These are phyloP conservation scores for Dipus sagitta DNA, from an alignment of 2,797 vertebrate genomes.

Conservation along the genomic window DNA sequence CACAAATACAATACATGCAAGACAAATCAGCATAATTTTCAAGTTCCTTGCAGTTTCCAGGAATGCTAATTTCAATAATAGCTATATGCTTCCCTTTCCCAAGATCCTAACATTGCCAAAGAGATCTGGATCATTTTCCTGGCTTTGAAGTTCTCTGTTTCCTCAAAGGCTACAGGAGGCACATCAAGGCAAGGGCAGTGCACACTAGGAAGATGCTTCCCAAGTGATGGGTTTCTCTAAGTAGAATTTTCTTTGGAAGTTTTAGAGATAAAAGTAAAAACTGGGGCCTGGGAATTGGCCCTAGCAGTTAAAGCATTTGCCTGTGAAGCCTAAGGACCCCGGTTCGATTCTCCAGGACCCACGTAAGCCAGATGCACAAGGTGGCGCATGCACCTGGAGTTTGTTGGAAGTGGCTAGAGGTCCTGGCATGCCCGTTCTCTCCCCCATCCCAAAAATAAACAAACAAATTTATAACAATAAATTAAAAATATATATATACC, in stretches of 20 bases:
- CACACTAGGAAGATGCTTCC: background rate
- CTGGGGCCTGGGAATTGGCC: no score
- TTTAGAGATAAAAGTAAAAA: background rate
- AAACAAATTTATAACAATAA: no score
- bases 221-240: slow-evolving; percentile 37
- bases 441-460: no score
- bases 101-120: slow-evolving; percentile 27
- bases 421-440: no score
- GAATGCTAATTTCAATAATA: slow-evolving; percentile 53
- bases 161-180: slow-evolving; percentile 8
- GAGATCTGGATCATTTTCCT: slow-evolving; percentile 22
- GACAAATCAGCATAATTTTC: slow-evolving; percentile 26
- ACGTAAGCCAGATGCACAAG: no score
- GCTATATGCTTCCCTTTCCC: slow-evolving; percentile 23
- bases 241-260: slow-evolving; percentile 12
- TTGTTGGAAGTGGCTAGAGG: no score
- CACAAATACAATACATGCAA: slow-evolving; percentile 28
- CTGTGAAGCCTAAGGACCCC: no score
- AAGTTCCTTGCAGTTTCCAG: slow-evolving; percentile 37
- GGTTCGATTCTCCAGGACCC: no score
- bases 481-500: background rate
- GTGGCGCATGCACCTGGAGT: no score
- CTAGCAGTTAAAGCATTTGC: no score
- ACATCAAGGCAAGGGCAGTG: slow-evolving; percentile 28
- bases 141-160: slow-evolving; percentile 25